Evolutionary conservation across 2,113 vertebrate species (phyloP), one percentile per base, ranked within the genome.

Genomic region (Cyphomyrus plagiostoma): DNA sequence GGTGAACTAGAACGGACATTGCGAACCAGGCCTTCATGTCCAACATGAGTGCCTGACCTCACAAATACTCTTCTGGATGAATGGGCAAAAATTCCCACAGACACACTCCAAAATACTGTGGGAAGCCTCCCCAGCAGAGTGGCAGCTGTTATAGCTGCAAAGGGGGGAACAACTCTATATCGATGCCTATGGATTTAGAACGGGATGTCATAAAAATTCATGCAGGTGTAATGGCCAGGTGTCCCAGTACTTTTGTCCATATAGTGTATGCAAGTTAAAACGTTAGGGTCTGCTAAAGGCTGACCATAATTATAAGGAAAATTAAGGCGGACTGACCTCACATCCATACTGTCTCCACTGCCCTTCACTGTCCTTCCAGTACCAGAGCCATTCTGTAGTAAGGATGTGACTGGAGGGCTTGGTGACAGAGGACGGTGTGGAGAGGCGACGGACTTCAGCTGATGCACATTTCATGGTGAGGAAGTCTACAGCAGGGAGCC

Each of bases 351-450:
- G 94, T 5, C 93, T 89, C 95, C 95, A 96, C 77, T 91, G 92
- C 49, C 92, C 92, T 1, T 89, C 91, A 50, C 95, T 94, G 8
- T 91, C 94, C 89, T 93, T 94, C 91, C 93, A 95, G 93, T 93
- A 96, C 95, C 95, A 96, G 19, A 92, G 83, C 95, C 95, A 96
- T 42, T 90, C 46, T 0, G 95, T 96, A 1, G 95, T 95, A 88
- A 96, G 92, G 70, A 89, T 91, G 70, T 95, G 94, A 66, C 94
- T 93, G 0, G 90, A 83, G 0, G 94, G 94, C 90, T 93, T 95
- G 6, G 88, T 93, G 4, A 95, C 90, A 0, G 95, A 93, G 30
- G 95, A 95, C 3, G 91, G 91, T 0, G 95, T 96, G 50, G 94
- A 94, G 9, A 96, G 93, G 30, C 95, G 94, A 0, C 94, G 93